A percentile compares a stretch with the other conserved stretches of the same genome.
These are phyloP conservation scores for Ophion obscuratus DNA, from an alignment of 2,888 invertebrate species.

Conservation along the genomic window DNA sequence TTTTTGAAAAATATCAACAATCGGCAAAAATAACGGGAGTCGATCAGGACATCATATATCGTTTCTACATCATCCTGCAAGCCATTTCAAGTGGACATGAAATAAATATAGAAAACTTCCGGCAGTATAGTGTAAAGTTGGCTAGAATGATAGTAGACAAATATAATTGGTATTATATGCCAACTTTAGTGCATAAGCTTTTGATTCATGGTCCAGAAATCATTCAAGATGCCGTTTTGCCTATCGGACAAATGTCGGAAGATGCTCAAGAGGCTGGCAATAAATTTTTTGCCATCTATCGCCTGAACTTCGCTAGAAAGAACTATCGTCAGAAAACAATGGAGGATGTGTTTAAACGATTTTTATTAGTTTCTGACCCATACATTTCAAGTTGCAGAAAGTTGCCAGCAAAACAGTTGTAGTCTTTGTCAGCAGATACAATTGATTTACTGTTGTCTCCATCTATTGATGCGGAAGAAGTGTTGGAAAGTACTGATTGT, in stretches of 20 bases:
- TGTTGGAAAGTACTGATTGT: too few relatives aligned
- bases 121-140: conserved; percentile 59
- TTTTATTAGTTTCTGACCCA: conserved; percentile 1
- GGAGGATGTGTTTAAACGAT: conserved; percentile 1
- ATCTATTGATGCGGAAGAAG: too few relatives aligned
- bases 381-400: conserved; percentile 9
- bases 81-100: conserved; percentile 59
- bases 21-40: background rate
- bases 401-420: too few relatives aligned
- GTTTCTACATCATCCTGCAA: conserved; percentile 60
- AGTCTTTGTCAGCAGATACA: too few relatives aligned
- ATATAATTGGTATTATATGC: conserved; percentile 72
- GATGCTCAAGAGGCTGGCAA: conserved; percentile 67
- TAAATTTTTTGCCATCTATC: conserved; percentile 64
- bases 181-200: conserved; percentile 70
- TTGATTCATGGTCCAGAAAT: conserved; percentile 68
- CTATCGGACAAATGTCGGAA: conserved; percentile 66
- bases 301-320: conserved; percentile 58
- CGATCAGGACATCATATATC: conserved; percentile 46
- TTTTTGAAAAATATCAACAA: conserved; percentile 50
- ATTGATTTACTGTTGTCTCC: too few relatives aligned
- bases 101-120: conserved; percentile 62
- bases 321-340: background rate
- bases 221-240: conserved; percentile 56
- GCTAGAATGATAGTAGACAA: conserved; percentile 65